These are phyloP conservation scores for Corydoras maculifer DNA, from an alignment of 2,113 vertebrate species.

Conservation along the genomic window DNA sequence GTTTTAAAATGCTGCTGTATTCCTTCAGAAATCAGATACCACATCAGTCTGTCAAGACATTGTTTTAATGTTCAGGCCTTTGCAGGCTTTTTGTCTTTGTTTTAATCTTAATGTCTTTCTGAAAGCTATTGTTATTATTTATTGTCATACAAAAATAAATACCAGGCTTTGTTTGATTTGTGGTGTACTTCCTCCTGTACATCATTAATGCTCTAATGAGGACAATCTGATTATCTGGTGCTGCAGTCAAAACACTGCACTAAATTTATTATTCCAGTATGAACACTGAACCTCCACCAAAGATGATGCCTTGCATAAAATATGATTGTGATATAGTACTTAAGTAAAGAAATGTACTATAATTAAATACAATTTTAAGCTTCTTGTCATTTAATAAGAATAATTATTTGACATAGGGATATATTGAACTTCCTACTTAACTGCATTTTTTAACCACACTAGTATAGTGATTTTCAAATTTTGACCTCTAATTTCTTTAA, in stretches of 20 bases:
- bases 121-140: neutral
- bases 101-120: neutral
- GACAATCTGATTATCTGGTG: constrained; percentile 4
- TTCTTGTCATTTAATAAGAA: too few relatives aligned
- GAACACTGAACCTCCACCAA: neutral
- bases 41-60: too few relatives aligned
- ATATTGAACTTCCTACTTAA: too few relatives aligned
- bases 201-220: neutral
- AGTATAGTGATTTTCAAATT: too few relatives aligned
- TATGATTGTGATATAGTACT: too few relatives aligned
- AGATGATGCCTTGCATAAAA: neutral
- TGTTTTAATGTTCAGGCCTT: neutral
- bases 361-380: too few relatives aligned
- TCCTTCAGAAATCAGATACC: too few relatives aligned
- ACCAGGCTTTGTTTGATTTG: neutral
- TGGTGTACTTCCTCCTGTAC: neutral
- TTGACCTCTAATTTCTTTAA: too few relatives aligned
- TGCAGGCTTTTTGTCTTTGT: neutral
- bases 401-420: too few relatives aligned
- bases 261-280: neutral
- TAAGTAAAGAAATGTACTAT: too few relatives aligned
- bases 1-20: too few relatives aligned
- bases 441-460: too few relatives aligned
- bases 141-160: neutral
- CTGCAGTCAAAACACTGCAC: constrained; percentile 1